These are phyloP conservation scores for Lordiphosa fenestrarum DNA, from an alignment of 2,888 invertebrate genomes.

Conservation along the genomic window DNA sequence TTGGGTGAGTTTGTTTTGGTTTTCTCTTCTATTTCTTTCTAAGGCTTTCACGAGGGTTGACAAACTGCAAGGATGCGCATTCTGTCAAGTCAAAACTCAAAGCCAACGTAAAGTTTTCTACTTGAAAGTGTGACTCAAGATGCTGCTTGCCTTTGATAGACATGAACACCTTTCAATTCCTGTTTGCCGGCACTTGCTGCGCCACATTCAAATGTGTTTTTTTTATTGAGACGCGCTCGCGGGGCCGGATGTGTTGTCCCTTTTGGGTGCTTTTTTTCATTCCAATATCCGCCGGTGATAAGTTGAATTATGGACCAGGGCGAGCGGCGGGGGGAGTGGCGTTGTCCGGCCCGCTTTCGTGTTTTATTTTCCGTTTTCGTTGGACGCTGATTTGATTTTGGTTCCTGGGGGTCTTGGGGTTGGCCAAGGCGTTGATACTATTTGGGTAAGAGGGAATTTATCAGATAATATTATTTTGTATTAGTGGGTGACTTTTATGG, in stretches of 20 bases:
- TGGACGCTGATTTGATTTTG: constrained; percentile 62
- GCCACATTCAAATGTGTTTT: constrained; percentile 66
- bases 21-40: constrained; percentile 34
- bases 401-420: constrained; percentile 15
- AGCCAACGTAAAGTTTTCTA: constrained; percentile 59
- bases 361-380: constrained; percentile 29
- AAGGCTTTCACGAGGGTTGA: constrained; percentile 63
- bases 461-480: constrained; percentile 56
- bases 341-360: constrained; percentile 31
- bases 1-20: constrained; percentile 44
- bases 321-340: constrained; percentile 12
- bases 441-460: constrained; percentile 49
- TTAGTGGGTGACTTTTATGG: constrained; percentile 37
- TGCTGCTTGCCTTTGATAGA: constrained; percentile 42
- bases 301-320: constrained; percentile 77
- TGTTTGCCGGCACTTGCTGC: constrained; percentile 10
- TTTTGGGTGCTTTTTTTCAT: constrained; percentile 70
- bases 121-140: constrained; percentile 46
- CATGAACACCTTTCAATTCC: constrained; percentile 68
- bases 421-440: constrained; percentile 47
- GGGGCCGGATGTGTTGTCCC: constrained; percentile 72
- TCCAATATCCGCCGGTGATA: constrained; percentile 80
- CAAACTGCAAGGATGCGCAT: constrained; percentile 51
- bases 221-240: constrained; percentile 65
- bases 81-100: constrained; percentile 33